A percentile compares a stretch with the other conserved stretches of the same genome.
phyloP scores from a whole-genome alignment of 2,888 invertebrate genomes.

The Lypha dubia region DNA sequence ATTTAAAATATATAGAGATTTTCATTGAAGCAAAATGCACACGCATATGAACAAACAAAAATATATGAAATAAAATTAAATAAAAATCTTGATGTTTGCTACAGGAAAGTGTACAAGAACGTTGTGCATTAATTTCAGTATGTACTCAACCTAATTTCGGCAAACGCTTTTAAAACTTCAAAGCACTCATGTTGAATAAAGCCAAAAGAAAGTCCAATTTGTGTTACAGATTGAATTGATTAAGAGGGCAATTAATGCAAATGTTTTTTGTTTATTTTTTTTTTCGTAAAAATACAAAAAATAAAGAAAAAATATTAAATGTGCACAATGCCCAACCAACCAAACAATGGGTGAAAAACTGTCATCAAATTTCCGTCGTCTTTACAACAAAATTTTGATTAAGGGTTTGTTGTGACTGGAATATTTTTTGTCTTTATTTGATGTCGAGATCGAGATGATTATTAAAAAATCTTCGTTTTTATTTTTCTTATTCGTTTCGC shows the following conservation, averaged over 20 bases:
- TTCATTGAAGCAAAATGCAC: background rate
- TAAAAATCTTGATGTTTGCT: slow-evolving; percentile 6
- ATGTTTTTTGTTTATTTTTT: too few species aligned
- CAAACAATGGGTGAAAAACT: slow-evolving; percentile 45
- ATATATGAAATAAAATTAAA: slow-evolving; percentile 12
- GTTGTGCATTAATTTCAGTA: slow-evolving; percentile 4
- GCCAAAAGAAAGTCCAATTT: slow-evolving; percentile 25
- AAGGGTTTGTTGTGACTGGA: slow-evolving; percentile 37
- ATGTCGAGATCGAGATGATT: background rate
- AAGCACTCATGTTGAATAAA: slow-evolving; percentile 32
- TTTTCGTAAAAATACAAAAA: too few species aligned
- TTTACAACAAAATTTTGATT: slow-evolving; percentile 29
- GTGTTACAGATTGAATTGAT: slow-evolving; percentile 52
- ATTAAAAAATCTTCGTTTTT: background rate
- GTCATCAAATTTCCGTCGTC: slow-evolving; percentile 57
- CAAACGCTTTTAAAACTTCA: slow-evolving; percentile 49
- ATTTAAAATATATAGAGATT: slow-evolving; percentile 51
- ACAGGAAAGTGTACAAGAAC: background rate
- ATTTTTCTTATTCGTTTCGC: too few species aligned
- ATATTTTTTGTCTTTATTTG: slow-evolving; percentile 12
- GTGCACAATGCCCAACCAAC: slow-evolving; percentile 9
- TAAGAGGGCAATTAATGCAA: slow-evolving; percentile 66
- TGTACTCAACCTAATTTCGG: slow-evolving; percentile 52
- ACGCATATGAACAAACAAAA: background rate
- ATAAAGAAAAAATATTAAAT: background rate